These are phyloP conservation scores for Cylas formicarius DNA, from an alignment of 1,140 invertebrate genomes.

Conservation along the genomic window DNA sequence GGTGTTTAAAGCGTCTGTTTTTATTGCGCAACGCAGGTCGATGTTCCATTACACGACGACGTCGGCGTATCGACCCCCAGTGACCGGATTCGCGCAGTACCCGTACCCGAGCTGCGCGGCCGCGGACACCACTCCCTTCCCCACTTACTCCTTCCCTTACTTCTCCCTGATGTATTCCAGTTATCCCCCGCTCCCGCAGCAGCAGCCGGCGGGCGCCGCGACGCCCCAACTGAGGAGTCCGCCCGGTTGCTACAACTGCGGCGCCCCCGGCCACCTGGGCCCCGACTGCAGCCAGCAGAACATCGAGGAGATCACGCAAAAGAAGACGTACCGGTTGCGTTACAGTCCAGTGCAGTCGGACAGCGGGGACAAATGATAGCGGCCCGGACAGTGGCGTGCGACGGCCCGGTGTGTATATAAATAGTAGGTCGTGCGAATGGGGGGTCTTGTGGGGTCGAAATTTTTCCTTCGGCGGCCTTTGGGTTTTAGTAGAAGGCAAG, in stretches of 20 bases:
- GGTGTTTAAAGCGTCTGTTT: too few species aligned
- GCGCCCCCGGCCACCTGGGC: slow-evolving; percentile 67
- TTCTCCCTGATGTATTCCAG: slow-evolving; percentile 44
- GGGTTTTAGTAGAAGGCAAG: too few species aligned
- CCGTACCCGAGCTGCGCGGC: slow-evolving; percentile 19
- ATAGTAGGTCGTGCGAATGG: too few species aligned
- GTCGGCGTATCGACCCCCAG: too few species aligned
- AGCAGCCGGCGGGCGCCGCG: slow-evolving; percentile 42
- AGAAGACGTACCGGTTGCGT: slow-evolving; percentile 55
- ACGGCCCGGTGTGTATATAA: too few species aligned
- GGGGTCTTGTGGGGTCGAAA: too few species aligned
- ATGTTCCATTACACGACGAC: too few species aligned
- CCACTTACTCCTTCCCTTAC: slow-evolving; percentile 46
- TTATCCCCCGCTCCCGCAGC: slow-evolving; percentile 43
- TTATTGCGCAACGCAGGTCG: too few species aligned
- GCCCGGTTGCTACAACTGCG: slow-evolving; percentile 66
- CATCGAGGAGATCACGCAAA: slow-evolving; percentile 78
- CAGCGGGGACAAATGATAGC: slow-evolving; percentile 18
- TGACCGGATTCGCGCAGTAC: slow-evolving; percentile 30
- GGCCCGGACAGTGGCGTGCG: too few species aligned
- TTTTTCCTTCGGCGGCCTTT: too few species aligned
- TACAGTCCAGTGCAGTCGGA: slow-evolving; percentile 44
- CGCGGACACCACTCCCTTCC: slow-evolving; percentile 16
- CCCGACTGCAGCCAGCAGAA: slow-evolving; percentile 77
- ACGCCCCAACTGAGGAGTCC: slow-evolving; percentile 34